Conservation (phyloP, 2,113 vertebrate genomes). For the Callipepla squamata region DNA sequence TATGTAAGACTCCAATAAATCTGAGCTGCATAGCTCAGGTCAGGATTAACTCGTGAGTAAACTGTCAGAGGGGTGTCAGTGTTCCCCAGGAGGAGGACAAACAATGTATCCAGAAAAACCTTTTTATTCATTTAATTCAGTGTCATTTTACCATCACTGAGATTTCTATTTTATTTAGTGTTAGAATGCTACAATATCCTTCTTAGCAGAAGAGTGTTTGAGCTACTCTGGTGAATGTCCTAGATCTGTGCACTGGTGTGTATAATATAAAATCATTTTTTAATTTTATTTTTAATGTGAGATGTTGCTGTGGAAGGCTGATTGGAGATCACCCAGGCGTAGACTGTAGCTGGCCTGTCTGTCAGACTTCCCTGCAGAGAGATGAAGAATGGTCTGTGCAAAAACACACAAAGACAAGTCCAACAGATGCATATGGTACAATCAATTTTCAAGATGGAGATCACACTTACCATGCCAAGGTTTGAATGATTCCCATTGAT, state of each 20-base stretch:
- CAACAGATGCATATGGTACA: conserved; percentile 92
- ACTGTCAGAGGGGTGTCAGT: background rate
- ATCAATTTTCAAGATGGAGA: conserved; percentile 93
- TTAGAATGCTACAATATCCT: background rate
- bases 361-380: conserved; percentile 37
- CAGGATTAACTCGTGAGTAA: background rate
- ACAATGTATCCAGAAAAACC: background rate
- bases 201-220: background rate
- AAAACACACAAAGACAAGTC: conserved; percentile 84
- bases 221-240: background rate
- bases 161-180: background rate
- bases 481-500: conserved; percentile 60
- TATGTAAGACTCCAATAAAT: background rate
- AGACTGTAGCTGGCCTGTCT: conserved; percentile 70
- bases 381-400: conserved; percentile 85
- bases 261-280: background rate
- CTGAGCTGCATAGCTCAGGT: background rate
- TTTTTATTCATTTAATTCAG: background rate
- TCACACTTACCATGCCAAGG: conserved; percentile 92
- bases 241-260: background rate
- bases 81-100: background rate
- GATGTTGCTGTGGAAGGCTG: conserved; percentile 92
- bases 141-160: background rate
- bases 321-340: conserved; percentile 86
- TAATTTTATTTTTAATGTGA: conserved; percentile 62